phyloP scores from a whole-genome alignment of 2,113 vertebrate genomes.

The Apteryx mantelli region DNA sequence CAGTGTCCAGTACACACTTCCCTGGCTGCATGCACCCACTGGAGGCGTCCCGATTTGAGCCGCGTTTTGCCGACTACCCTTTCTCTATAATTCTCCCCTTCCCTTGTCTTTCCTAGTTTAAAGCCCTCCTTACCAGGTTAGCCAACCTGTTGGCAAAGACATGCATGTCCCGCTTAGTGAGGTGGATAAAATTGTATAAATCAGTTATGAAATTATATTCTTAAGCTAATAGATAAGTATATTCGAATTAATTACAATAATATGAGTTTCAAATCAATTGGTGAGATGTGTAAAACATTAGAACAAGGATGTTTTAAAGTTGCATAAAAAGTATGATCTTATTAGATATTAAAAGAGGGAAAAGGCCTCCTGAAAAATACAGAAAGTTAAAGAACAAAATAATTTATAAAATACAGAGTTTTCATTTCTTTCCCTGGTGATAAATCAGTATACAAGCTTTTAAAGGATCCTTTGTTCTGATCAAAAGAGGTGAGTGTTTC shows the following conservation, averaged over 20 bases:
- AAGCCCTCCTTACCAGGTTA: no score
- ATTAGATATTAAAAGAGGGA: not conserved
- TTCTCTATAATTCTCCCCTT: no score
- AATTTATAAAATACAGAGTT: not conserved
- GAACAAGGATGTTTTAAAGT: not conserved
- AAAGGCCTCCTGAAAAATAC: not conserved
- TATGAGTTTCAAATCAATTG: not conserved
- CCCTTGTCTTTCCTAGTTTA: no score
- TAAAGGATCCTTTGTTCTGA: slow-evolving; percentile 37
- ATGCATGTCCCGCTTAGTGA: no score
- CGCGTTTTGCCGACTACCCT: no score
- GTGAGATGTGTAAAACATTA: not conserved
- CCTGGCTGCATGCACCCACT: no score
- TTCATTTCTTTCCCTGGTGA: not conserved
- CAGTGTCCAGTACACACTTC: no score
- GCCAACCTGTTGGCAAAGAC: no score
- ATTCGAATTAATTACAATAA: not conserved
- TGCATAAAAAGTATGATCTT: not conserved
- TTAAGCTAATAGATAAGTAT: not conserved
- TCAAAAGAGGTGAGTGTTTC: slow-evolving; percentile 34
- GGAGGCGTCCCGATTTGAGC: no score
- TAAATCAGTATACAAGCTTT: slow-evolving; percentile 10
- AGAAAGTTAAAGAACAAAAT: not conserved
- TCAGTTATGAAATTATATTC: not conserved
- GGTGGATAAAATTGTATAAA: not conserved